Base-by-base conservation (phyloP, 2,888 invertebrate genomes). In the Ectobius pallidus region DNA sequence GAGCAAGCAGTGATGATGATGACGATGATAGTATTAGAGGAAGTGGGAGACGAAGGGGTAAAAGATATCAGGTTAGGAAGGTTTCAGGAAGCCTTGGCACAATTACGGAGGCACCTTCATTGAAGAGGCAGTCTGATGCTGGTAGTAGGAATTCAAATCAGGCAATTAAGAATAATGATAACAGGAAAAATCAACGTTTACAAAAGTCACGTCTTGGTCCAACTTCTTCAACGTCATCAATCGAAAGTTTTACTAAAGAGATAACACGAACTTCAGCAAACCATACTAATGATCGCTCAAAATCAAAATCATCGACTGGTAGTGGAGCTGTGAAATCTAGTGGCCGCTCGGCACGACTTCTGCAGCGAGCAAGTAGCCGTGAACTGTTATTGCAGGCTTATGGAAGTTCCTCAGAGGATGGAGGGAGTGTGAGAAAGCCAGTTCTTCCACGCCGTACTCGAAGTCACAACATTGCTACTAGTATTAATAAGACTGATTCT, bases 351-450 rank as follows among this genome's bases (percentile, higher is more conserved):
- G 85, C 85, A 1, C 78, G 86, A 72, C 78, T 85, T 70, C 77
- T 86, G 44, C 86, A 86, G 76, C 80, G 86, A 69, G 85, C 86
- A 7, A 85, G 83, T 74, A 86, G 85, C 76, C 81, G 86, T 74
- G 86, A 87, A 77, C 70, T 69, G 18, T 49, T 76, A 46, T 55
- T 76, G 27, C 68, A 74, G 32, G 82, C 83, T 1, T 84, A 84
- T 75, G 77, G 76, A 25, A 86, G 86, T 76, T 86, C 86, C 18
- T 86, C 86, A 0, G 87, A 86, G 78, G 86, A 86, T 79, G 77
- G 34, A 30, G 52, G 18, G 9, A 62, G 34, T 22, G 62, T 32
- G 25, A 39, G 73, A 7, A 70, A 71, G 30, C 73, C 69, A 22
- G 4, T 34, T 27, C 58, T 52, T 14, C 67, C 70, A 3, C 65